These are phyloP conservation scores for Melanargia galathea DNA, from an alignment of 2,888 invertebrate genomes.

Conservation along the genomic window DNA sequence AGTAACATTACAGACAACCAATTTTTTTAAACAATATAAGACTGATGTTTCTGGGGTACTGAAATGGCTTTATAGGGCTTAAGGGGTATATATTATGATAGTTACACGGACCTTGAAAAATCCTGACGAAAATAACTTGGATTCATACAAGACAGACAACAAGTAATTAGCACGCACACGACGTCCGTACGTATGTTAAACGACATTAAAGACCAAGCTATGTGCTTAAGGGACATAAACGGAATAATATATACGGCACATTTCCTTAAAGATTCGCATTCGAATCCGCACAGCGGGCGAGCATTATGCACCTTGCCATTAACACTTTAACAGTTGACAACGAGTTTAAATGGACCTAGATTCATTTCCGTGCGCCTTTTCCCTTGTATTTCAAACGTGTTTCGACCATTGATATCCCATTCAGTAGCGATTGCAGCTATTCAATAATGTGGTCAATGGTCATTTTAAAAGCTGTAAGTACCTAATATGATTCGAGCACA, in stretches of 20 bases:
- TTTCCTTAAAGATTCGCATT: slow-evolving; percentile 38
- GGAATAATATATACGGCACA: slow-evolving; percentile 37
- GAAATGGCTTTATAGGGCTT: too few relatives aligned
- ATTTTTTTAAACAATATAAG: too few relatives aligned
- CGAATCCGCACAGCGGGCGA: slow-evolving; percentile 29
- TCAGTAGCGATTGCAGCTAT: slow-evolving; percentile 14
- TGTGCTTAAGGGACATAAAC: slow-evolving; percentile 33
- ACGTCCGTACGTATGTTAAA: slow-evolving; percentile 26
- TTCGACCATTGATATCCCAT: slow-evolving; percentile 12
- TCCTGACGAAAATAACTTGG: background rate
- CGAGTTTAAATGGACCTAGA: slow-evolving; percentile 33
- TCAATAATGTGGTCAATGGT: background rate
- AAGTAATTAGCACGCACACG: slow-evolving; percentile 26
- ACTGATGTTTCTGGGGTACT: too few relatives aligned
- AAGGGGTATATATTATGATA: background rate
- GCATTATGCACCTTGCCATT: slow-evolving; percentile 36
- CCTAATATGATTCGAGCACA: background rate
- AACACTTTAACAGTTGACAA: slow-evolving; percentile 36
- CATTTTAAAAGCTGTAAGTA: slow-evolving; percentile 1
- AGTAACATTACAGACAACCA: too few relatives aligned
- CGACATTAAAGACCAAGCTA: slow-evolving; percentile 27
- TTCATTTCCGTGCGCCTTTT: slow-evolving; percentile 24
- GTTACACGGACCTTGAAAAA: background rate
- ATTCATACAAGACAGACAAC: background rate
- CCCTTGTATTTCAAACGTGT: slow-evolving; percentile 8